Base-by-base conservation (phyloP, 1,140 invertebrate genomes). In the Stegodyphus mimosarum region DNA sequence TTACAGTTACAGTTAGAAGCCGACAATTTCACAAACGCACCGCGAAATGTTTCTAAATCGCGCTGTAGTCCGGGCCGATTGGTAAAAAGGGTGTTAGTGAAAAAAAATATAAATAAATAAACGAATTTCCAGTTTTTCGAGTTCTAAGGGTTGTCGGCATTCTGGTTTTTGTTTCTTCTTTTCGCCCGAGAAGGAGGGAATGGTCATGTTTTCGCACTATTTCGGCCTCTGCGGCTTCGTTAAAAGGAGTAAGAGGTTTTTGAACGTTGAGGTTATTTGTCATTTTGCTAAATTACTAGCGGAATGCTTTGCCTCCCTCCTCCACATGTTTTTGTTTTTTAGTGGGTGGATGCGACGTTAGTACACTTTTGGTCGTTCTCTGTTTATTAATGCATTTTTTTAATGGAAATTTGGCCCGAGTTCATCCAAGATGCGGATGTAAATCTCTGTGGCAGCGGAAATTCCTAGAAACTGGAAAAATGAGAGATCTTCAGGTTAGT, bases 151-250 rank as follows among this genome's bases (percentile, higher is more conserved):
- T 60, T 60, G 55, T 60, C 55, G 55, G 55, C 55, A 60, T 60
- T 60, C 55, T 60, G 15, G 55, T 15, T 60, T 15, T 60, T 60
- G 9, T 60, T 60, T 60, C 15, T 60, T 60, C 15, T 60, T 60
- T 15, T 60, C 15, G 55, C 55, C 9, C 55, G 55, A 60, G 55
- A 60, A 60, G 55, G 55, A 60, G 55, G 55, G 55, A 60, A 60
- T 60, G 55, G 55, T 60, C 55, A 60, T 60, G 55, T 60, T 60
- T 60, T 60, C 55, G 55, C 55, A 60, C 55, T 60, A 60, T 60
- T 60, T 60, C 55, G 55, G 55, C 55, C 9, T 60, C 55, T 60
- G 9, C 15, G 55, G 15, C 15, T 9, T 9, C 9, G 55, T 2
- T 60, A 15, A 60, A 15, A 60, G 15, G 15, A 60, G 0, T n/a